Evolutionary conservation across 2,888 invertebrate genomes (phyloP).

Genomic region (Nemapogon koenigi): DNA sequence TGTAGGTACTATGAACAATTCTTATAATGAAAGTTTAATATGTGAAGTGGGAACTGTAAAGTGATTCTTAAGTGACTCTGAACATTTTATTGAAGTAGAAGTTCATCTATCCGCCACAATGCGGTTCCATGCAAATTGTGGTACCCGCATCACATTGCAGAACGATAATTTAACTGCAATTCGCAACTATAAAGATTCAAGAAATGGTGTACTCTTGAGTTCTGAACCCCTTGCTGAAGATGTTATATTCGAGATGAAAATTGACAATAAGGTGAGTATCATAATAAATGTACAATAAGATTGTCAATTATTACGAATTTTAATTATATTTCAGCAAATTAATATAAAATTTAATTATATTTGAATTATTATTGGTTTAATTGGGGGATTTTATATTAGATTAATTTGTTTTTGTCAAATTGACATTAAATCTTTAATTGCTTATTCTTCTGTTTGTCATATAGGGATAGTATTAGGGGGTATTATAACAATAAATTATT

Average conservation of each 20-base stretch:
- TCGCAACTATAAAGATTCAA: slow-evolving; percentile 81
- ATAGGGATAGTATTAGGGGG: slow-evolving; percentile 69
- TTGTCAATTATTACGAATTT: slow-evolving; percentile 65
- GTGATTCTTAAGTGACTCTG: too few relatives aligned
- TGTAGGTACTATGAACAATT: too few relatives aligned
- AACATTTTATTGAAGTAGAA: too few relatives aligned
- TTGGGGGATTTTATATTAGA: slow-evolving; percentile 66
- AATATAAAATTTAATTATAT: slow-evolving; percentile 25
- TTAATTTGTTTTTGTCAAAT: slow-evolving; percentile 71
- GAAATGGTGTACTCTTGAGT: slow-evolving; percentile 87
- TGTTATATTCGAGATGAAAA: slow-evolving; percentile 84
- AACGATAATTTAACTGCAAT: slow-evolving; percentile 86
- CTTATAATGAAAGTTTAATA: too few relatives aligned
- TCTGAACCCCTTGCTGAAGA: slow-evolving; percentile 81
- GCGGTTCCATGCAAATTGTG: slow-evolving; percentile 82
- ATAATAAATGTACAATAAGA: too few relatives aligned
- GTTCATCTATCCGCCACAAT: too few relatives aligned
- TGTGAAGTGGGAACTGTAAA: too few relatives aligned
- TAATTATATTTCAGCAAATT: slow-evolving; percentile 37
- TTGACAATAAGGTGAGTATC: slow-evolving; percentile 82
- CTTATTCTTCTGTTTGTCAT: slow-evolving; percentile 77
- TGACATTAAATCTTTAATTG: slow-evolving; percentile 76
- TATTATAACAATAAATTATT: slow-evolving; percentile 62
- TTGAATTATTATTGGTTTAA: slow-evolving; percentile 59
- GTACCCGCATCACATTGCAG: slow-evolving; percentile 81